Evolutionary conservation across 2,888 invertebrate genomes (phyloP).

Genomic region (Aporophyla nigra): DNA sequence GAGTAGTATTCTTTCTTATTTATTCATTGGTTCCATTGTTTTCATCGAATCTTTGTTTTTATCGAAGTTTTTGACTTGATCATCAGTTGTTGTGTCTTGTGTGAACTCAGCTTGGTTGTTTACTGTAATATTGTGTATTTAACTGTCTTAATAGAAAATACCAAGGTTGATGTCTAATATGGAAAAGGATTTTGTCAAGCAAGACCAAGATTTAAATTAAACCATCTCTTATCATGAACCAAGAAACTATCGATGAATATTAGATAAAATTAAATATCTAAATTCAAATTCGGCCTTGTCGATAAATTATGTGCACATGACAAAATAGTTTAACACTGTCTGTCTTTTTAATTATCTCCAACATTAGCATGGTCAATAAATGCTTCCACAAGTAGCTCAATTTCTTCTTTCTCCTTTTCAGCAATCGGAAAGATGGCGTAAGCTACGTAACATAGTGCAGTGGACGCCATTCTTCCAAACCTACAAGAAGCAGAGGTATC

Average conservation of each 20-base stretch:
- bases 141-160: not conserved
- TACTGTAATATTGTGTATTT: constrained; percentile 6
- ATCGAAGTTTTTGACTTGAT: constrained; percentile 11
- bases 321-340: not conserved
- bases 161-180: not conserved
- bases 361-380: not conserved
- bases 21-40: constrained; percentile 45
- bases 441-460: constrained; percentile 97
- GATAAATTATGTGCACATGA: not conserved
- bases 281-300: not conserved
- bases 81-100: constrained; percentile 1
- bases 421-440: constrained; percentile 97
- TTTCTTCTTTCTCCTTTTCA: constrained; percentile 85
- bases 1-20: constrained; percentile 6
- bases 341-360: not conserved
- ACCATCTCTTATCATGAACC: not conserved
- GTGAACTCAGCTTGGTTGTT: constrained; percentile 24
- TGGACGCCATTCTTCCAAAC: constrained; percentile 99
- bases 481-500: constrained; percentile 98
- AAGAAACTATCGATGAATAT: not conserved
- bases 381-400: constrained; percentile 19
- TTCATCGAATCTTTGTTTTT: constrained; percentile 25
- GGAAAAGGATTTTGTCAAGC: too few relatives aligned
- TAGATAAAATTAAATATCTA: not conserved
- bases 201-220: not conserved